These are phyloP conservation scores for Archilochus colubris DNA, from an alignment of 2,113 vertebrate genomes.

Conservation along the genomic window DNA sequence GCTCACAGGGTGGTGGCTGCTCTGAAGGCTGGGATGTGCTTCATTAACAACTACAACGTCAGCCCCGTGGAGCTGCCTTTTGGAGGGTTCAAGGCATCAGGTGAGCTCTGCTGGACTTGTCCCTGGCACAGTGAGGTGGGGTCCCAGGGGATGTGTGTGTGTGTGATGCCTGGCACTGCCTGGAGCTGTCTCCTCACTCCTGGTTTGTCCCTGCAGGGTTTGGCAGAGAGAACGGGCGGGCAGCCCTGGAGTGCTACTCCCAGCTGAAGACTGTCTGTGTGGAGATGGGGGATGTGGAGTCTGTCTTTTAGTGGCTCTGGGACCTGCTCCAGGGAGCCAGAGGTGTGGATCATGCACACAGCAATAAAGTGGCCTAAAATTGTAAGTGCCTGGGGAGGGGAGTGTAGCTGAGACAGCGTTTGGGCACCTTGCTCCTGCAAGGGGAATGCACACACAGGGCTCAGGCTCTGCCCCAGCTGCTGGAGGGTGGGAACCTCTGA, in stretches of 20 bases:
- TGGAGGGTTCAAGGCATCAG: constrained; percentile 95
- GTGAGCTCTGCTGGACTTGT: constrained; percentile 68
- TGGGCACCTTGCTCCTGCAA: neutral
- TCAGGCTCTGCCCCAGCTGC: neutral
- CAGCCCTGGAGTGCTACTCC: constrained; percentile 90
- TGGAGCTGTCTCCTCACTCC: neutral
- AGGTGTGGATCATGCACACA: neutral
- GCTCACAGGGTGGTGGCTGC: constrained; percentile 89
- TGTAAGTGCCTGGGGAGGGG: neutral
- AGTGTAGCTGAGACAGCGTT: neutral
- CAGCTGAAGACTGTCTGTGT: constrained; percentile 95
- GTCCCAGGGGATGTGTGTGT: neutral
- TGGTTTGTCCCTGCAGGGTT: constrained; percentile 80
- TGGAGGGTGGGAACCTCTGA: neutral
- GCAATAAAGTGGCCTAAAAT: neutral
- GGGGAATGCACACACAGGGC: neutral
- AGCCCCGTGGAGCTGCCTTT: constrained; percentile 90
- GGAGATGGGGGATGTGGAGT: constrained; percentile 93
- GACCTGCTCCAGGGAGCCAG: neutral
- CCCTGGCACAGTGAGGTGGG: neutral
- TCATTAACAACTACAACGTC: constrained; percentile 95
- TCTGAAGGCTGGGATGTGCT: constrained; percentile 92
- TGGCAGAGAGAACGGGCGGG: constrained; percentile 92
- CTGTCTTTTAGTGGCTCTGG: constrained; percentile 77
- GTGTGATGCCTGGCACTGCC: neutral